These are phyloP conservation scores for Microplitis mediator DNA, from an alignment of 1,140 invertebrate genomes.

Conservation along the genomic window DNA sequence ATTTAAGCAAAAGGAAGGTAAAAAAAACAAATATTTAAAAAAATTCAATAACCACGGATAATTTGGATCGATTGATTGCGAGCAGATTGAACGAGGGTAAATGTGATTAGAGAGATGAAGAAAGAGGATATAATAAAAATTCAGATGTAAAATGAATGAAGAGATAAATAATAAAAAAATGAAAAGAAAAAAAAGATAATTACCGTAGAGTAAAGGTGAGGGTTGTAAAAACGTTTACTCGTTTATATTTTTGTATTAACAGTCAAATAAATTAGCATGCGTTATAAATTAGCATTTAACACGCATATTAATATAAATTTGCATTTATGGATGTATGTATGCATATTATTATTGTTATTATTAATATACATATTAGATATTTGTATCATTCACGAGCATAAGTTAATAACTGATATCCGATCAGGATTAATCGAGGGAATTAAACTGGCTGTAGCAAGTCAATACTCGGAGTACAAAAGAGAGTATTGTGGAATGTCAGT, in stretches of 20 bases:
- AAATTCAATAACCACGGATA: slow-evolving; percentile 10
- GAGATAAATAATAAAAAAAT: background rate
- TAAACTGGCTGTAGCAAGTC: slow-evolving; percentile 21
- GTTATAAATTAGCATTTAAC: slow-evolving; percentile 2
- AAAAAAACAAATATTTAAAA: slow-evolving; percentile 2
- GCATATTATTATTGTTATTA: slow-evolving; percentile 19
- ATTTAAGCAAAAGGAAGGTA: background rate
- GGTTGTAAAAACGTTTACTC: background rate
- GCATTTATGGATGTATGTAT: background rate
- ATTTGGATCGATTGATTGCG: slow-evolving; percentile 7
- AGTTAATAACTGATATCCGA: slow-evolving; percentile 26
- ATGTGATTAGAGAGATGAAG: background rate
- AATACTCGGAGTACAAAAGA: slow-evolving; percentile 13
- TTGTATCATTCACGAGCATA: background rate
- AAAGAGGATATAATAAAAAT: no score
- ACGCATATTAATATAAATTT: background rate
- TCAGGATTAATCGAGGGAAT: slow-evolving; percentile 27
- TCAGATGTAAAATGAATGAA: background rate
- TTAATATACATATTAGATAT: background rate
- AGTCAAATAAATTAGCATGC: background rate
- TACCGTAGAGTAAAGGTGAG: slow-evolving; percentile 1
- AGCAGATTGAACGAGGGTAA: background rate
- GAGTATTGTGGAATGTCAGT: slow-evolving; percentile 27
- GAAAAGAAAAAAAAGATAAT: background rate
- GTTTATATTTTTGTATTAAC: background rate